Conservation (phyloP, 2,113 vertebrate genomes). For the Cygnus atratus region DNA sequence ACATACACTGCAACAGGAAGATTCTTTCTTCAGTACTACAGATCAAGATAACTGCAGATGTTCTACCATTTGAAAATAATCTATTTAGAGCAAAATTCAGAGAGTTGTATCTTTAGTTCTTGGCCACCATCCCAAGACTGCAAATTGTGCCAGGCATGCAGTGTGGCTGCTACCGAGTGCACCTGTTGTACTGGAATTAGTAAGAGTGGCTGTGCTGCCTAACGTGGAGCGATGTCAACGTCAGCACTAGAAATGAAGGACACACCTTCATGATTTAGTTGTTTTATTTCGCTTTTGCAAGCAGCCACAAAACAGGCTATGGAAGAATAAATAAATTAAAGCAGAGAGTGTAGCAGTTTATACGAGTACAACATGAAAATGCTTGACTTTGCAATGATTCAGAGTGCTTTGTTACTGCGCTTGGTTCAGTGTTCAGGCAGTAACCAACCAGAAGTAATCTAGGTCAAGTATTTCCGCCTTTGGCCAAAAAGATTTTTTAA, state of each 20-base stretch:
- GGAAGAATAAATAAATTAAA: conserved; percentile 64
- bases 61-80: neutral
- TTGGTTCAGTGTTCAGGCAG: conserved; percentile 15
- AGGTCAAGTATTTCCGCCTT: conserved; percentile 28
- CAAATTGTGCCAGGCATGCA: neutral
- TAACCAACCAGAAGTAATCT: conserved; percentile 16
- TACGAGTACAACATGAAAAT: neutral
- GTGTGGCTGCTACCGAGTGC: neutral
- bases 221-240: neutral
- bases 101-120: neutral
- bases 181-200: neutral
- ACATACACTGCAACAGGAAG: rapidly evolving
- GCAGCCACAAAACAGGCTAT: conserved; percentile 37
- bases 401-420: neutral
- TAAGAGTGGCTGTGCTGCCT: neutral
- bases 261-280: neutral
- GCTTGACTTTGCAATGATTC: neutral
- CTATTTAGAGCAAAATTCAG: neutral
- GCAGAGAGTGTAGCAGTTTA: conserved; percentile 22
- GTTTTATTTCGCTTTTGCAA: conserved; percentile 64
- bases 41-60: neutral
- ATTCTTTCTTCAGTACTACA: neutral
- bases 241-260: conserved; percentile 12
- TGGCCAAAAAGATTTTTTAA: conserved; percentile 38
- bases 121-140: neutral